Conservation (phyloP, 2,888 invertebrate species). For the Campaea margaritaria region DNA sequence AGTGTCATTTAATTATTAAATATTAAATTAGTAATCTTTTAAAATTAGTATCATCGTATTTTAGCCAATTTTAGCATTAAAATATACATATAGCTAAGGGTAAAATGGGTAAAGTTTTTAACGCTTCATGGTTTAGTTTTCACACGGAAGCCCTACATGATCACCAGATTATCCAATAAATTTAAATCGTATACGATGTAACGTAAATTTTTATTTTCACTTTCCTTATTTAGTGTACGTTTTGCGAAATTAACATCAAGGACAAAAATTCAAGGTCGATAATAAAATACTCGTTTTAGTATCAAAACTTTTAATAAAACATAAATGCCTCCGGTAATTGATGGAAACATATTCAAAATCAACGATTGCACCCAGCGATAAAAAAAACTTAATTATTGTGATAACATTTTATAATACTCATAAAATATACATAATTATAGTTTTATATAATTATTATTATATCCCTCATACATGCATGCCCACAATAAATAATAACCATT, state of each 20-base stretch:
- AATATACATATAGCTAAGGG: no score
- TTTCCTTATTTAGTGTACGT: neutral
- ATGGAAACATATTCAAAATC: constrained; percentile 32
- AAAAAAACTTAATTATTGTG: constrained; percentile 10
- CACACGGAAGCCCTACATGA: no score
- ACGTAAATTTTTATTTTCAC: neutral
- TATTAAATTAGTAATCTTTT: no score
- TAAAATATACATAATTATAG: no score
- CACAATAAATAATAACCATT: constrained; percentile 57
- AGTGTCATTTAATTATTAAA: no score
- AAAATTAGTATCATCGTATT: no score
- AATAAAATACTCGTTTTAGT: constrained; percentile 9
- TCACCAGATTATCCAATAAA: no score
- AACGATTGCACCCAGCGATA: constrained; percentile 12
- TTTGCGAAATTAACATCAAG: neutral
- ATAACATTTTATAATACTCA: constrained; percentile 18
- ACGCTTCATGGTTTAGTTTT: no score
- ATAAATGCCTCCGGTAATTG: constrained; percentile 42
- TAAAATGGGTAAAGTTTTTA: no score
- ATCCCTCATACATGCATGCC: constrained; percentile 39
- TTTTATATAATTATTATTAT: constrained; percentile 4
- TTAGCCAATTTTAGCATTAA: no score
- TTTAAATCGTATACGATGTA: no score
- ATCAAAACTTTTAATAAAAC: constrained; percentile 48
- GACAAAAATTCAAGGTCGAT: no score